Conservation (phyloP, 1,140 invertebrate species). For the Bicyclus anynana region DNA sequence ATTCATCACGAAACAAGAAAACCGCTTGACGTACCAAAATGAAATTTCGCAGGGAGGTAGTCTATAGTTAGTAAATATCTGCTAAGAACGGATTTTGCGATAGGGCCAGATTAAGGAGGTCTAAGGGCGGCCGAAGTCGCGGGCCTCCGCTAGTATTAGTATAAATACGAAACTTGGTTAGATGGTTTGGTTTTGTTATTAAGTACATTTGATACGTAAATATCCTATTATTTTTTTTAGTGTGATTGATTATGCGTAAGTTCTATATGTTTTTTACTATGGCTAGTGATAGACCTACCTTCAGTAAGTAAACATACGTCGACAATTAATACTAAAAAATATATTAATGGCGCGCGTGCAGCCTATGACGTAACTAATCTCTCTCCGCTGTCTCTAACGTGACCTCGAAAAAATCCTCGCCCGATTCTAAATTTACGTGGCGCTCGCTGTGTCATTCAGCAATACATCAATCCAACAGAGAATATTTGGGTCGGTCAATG, state of each 20-base stretch:
- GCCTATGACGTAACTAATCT: constrained; percentile 54
- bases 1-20: too few relatives aligned
- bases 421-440: constrained; percentile 58
- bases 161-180: too few relatives aligned
- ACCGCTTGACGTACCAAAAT: too few relatives aligned
- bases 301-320: constrained; percentile 37
- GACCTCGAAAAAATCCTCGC: constrained; percentile 61
- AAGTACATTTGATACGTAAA: too few relatives aligned
- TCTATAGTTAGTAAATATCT: too few relatives aligned
- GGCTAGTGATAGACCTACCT: constrained; percentile 26
- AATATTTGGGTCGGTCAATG: constrained; percentile 68
- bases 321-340: constrained; percentile 53
- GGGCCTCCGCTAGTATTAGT: too few relatives aligned
- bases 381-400: constrained; percentile 41
- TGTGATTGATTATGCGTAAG: constrained; percentile 2
- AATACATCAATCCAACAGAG: constrained; percentile 54
- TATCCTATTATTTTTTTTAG: background rate
- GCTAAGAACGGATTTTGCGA: too few relatives aligned
- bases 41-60: too few relatives aligned
- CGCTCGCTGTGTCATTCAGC: constrained; percentile 54
- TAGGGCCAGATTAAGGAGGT: too few relatives aligned
- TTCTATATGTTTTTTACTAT: too few relatives aligned
- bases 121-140: too few relatives aligned
- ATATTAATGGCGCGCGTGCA: constrained; percentile 45
- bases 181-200: too few relatives aligned